These are phyloP conservation scores for Marcusenius ussheri DNA, from an alignment of 2,113 vertebrate genomes.

Conservation along the genomic window DNA sequence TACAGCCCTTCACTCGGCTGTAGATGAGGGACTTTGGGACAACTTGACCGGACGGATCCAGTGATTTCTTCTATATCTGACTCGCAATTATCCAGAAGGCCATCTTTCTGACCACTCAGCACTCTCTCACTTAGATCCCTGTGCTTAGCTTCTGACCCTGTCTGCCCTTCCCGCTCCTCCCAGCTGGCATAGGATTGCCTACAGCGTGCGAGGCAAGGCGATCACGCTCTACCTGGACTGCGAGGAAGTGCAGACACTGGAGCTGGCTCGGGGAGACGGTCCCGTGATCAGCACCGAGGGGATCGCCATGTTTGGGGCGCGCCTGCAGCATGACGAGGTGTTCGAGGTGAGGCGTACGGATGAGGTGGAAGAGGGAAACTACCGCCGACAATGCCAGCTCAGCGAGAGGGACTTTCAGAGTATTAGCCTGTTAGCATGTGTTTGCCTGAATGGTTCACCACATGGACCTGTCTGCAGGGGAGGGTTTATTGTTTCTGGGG, in stretches of 20 bases:
- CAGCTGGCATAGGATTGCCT: constrained; percentile 85
- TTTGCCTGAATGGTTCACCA: neutral
- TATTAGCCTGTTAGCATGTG: neutral
- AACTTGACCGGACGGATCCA: neutral
- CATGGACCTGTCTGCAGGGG: neutral
- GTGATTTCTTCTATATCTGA: neutral
- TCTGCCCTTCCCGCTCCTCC: neutral
- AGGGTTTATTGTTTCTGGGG: neutral
- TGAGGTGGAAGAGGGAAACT: neutral
- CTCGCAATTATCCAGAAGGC: neutral
- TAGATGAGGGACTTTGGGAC: neutral
- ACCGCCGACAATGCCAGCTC: neutral
- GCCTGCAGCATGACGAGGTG: constrained; percentile 64
- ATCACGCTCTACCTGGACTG: constrained; percentile 76
- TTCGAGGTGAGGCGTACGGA: constrained; percentile 68
- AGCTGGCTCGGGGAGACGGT: constrained; percentile 53
- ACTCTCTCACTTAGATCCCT: neutral
- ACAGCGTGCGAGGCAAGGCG: constrained; percentile 63
- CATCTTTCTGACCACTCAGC: neutral
- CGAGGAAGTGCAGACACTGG: constrained; percentile 54
- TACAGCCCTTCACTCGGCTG: neutral
- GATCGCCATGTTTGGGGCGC: constrained; percentile 70
- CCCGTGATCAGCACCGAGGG: constrained; percentile 68
- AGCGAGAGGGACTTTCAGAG: neutral
- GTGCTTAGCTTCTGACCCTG: neutral